These are phyloP conservation scores for Hesperia comma DNA, from an alignment of 2,888 invertebrate genomes.

Conservation along the genomic window DNA sequence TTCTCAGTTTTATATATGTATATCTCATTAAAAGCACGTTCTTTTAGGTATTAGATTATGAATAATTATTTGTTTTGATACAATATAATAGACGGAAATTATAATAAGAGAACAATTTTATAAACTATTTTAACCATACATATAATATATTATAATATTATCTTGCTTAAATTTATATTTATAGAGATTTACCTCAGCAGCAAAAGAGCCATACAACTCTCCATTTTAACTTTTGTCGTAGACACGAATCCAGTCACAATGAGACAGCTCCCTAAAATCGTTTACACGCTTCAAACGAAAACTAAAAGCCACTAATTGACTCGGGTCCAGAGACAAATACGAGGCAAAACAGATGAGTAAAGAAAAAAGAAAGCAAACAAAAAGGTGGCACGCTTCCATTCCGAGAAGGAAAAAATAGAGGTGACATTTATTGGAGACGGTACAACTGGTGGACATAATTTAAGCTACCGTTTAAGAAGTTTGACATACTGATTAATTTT, in stretches of 20 bases:
- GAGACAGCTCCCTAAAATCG: conserved; percentile 49
- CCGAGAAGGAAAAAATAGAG: conserved; percentile 32
- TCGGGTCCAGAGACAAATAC: conserved; percentile 53
- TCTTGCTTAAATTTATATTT: no score
- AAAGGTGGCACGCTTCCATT: conserved; percentile 48
- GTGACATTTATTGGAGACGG: conserved; percentile 32
- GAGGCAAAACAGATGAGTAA: conserved; percentile 52
- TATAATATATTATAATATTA: no score
- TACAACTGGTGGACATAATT: conserved; percentile 22
- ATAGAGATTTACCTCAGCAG: no score
- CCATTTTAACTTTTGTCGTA: not conserved
- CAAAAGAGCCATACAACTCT: no score
- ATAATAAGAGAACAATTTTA: no score
- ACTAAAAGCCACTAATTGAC: conserved; percentile 58
- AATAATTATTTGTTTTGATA: no score
- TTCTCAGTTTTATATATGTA: no score
- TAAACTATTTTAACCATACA: no score
- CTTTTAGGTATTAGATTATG: no score
- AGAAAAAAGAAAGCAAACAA: conserved; percentile 40
- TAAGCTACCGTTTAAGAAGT: conserved; percentile 27
- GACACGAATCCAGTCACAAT: conserved; percentile 11
- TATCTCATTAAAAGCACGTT: no score
- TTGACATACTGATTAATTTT: conserved; percentile 25
- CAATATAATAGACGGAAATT: no score
- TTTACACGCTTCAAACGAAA: conserved; percentile 51